A percentile compares a stretch with the other conserved stretches of the same genome.
These are phyloP conservation scores for Himantopus leucocephalus DNA, from an alignment of 2,113 vertebrate genomes.

Conservation along the genomic window DNA sequence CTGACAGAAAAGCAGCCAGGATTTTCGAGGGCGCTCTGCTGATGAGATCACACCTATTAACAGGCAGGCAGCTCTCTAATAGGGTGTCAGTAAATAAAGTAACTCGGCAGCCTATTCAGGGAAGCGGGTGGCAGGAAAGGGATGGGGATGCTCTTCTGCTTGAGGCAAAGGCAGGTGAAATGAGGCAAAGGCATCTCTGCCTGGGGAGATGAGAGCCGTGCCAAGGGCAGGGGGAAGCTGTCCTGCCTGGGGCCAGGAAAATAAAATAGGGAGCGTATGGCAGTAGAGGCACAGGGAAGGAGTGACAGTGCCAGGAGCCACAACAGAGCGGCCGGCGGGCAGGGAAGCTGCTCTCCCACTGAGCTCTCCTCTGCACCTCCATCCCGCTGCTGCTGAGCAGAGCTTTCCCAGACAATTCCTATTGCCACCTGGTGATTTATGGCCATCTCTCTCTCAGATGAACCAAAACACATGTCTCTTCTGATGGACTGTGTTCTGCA, in stretches of 20 bases:
- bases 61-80: not conserved
- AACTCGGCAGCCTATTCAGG: not conserved
- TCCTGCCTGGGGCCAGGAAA: not conserved
- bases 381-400: not conserved
- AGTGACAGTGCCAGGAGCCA: not conserved
- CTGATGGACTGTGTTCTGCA: conserved; percentile 45
- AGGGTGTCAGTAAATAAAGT: not conserved
- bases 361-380: not conserved
- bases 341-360: not conserved
- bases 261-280: not conserved
- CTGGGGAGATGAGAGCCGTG: not conserved
- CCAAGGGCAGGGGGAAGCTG: not conserved
- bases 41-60: not conserved
- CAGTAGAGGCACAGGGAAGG: not conserved
- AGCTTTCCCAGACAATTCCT: conserved; percentile 30
- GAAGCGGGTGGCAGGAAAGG: not conserved
- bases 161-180: not conserved
- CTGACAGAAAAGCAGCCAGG: not conserved
- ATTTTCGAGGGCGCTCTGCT: not conserved
- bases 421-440: conserved; percentile 42
- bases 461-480: conserved; percentile 11
- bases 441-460: conserved; percentile 25
- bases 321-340: rapidly evolving
- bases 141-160: not conserved
- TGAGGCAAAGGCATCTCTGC: not conserved